A percentile compares a stretch with the other conserved stretches of the same genome.
phyloP scores from a whole-genome alignment of 2,888 invertebrate species.

The Brassicogethes aeneus region DNA sequence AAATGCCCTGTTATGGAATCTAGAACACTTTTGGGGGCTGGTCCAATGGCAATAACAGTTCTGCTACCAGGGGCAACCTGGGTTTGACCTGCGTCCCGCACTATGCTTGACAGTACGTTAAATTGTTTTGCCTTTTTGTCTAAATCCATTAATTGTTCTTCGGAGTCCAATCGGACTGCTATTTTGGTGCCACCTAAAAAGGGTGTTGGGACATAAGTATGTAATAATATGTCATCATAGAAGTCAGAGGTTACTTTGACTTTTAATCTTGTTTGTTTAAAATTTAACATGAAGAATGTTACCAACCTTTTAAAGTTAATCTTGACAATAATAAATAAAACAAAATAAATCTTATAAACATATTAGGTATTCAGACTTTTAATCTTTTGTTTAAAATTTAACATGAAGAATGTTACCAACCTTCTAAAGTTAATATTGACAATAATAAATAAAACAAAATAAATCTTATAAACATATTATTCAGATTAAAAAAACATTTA shows the following conservation, averaged over 20 bases:
- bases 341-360: not conserved
- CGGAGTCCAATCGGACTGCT: constrained; percentile 71
- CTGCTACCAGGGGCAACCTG: constrained; percentile 82
- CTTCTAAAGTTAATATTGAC: too few relatives aligned
- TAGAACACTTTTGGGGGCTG: constrained; percentile 66
- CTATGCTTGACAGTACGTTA: constrained; percentile 64
- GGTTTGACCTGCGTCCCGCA: constrained; percentile 88
- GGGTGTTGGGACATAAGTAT: too few relatives aligned
- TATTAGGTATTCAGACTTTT: not conserved
- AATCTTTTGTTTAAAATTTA: too few relatives aligned
- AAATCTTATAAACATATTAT: too few relatives aligned
- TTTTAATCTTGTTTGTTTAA: too few relatives aligned
- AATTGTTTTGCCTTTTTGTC: constrained; percentile 57
- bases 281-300: too few relatives aligned
- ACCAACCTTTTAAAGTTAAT: too few relatives aligned
- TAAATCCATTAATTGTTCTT: constrained; percentile 62
- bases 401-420: too few relatives aligned
- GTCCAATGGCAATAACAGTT: constrained; percentile 91
- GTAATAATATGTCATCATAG: too few relatives aligned
- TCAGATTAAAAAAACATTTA: too few relatives aligned
- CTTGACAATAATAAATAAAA: not conserved
- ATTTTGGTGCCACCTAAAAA: constrained; percentile 72
- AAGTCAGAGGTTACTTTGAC: too few relatives aligned
- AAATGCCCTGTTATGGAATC: constrained; percentile 82
- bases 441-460: too few relatives aligned